phyloP scores from a whole-genome alignment of 1,140 invertebrate species.

The Drosophila bocqueti region DNA sequence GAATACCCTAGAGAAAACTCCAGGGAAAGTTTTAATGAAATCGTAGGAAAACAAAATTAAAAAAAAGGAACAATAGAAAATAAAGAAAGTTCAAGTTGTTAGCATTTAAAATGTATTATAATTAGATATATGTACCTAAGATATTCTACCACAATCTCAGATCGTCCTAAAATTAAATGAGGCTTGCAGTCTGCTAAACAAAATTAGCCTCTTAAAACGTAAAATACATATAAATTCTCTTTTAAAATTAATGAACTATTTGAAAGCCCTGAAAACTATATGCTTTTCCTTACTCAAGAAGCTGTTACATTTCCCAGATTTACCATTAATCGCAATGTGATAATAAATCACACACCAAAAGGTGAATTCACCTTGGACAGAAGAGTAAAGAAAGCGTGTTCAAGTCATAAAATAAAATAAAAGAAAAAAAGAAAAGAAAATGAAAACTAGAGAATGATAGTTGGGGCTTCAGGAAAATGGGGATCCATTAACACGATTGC shows the following conservation, averaged over 20 bases:
- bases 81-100: neutral
- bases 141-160: neutral
- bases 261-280: neutral
- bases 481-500: conserved; percentile 74
- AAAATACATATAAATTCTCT: neutral
- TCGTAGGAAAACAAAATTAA: neutral
- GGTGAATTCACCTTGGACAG: neutral
- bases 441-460: conserved; percentile 5
- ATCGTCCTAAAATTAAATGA: neutral
- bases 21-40: neutral
- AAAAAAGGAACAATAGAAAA: neutral
- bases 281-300: neutral
- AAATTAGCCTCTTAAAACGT: neutral
- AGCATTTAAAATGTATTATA: neutral
- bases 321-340: neutral
- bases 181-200: neutral
- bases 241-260: neutral
- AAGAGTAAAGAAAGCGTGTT: neutral
- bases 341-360: conserved; percentile 10
- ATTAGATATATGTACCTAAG: no score
- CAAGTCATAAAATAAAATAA: conserved; percentile 12
- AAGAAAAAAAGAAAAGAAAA: conserved; percentile 9
- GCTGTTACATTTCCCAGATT: neutral
- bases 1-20: conserved; percentile 25
- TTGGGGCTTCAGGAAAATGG: conserved; percentile 22